Evolutionary conservation across 2,113 vertebrate species (phyloP).

Genomic region (Eudyptes chrysolophus): DNA sequence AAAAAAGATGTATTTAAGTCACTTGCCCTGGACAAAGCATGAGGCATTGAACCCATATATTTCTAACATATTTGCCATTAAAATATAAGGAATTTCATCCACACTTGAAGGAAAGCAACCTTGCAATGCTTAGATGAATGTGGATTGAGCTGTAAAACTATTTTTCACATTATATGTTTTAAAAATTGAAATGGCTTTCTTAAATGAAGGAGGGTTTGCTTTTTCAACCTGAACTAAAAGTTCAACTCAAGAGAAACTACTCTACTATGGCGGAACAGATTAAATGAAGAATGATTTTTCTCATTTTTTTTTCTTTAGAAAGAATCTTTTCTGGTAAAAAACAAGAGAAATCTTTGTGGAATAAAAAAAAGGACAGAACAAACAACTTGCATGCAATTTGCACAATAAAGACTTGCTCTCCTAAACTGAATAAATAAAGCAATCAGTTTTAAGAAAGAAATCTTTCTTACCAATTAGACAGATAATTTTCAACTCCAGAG

Average conservation of each 20-base stretch:
- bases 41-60: neutral
- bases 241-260: constrained; percentile 34
- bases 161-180: constrained; percentile 21
- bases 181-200: constrained; percentile 51
- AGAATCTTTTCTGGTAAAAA: neutral
- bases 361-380: constrained; percentile 35
- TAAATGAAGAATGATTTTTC: neutral
- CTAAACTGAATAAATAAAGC: constrained; percentile 29
- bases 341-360: neutral
- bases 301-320: neutral
- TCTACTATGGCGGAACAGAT: neutral
- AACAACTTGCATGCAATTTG: constrained; percentile 27
- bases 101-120: constrained; percentile 54
- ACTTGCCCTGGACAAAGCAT: constrained; percentile 53
- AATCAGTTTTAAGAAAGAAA: constrained; percentile 1
- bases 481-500: neutral
- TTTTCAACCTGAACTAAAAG: constrained; percentile 32
- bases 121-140: constrained; percentile 19
- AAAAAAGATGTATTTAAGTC: constrained; percentile 55
- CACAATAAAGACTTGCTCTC: constrained; percentile 18
- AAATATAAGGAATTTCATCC: constrained; percentile 37
- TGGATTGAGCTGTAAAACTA: constrained; percentile 37
- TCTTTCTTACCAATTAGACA: neutral
- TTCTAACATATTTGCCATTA: constrained; percentile 46
- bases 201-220: constrained; percentile 8